phyloP scores from a whole-genome alignment of 2,888 invertebrate species.

The Priocnemis perturbator region DNA sequence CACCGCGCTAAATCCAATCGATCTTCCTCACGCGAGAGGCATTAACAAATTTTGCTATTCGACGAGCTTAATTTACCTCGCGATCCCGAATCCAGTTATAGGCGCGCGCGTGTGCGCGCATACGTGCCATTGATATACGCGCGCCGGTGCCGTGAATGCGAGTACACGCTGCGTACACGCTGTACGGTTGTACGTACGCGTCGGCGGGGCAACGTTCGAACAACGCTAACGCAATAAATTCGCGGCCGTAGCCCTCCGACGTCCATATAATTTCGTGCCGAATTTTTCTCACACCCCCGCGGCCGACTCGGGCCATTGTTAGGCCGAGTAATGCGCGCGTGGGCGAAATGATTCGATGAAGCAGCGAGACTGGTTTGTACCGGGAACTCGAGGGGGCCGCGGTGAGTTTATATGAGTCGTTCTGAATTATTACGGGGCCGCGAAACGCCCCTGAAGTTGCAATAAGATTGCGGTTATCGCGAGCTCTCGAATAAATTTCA shows the following conservation, averaged over 20 bases:
- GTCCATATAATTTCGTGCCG: slow-evolving; percentile 20
- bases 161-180: slow-evolving; percentile 25
- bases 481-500: slow-evolving; percentile 41
- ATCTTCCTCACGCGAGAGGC: slow-evolving; percentile 58
- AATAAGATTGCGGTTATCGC: slow-evolving; percentile 48
- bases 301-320: not conserved
- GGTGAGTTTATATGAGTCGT: slow-evolving; percentile 30
- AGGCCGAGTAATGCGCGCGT: slow-evolving; percentile 2
- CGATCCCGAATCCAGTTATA: slow-evolving; percentile 2
- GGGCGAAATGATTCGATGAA: slow-evolving; percentile 46
- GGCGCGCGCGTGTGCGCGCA: not conserved
- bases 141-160: slow-evolving; percentile 19
- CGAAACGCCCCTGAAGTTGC: slow-evolving; percentile 32
- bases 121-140: not conserved
- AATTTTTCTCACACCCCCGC: slow-evolving; percentile 28
- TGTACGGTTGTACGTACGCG: slow-evolving; percentile 8
- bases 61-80: slow-evolving; percentile 48
- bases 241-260: not conserved
- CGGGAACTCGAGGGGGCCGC: not conserved
- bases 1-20: slow-evolving; percentile 57
- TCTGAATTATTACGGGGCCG: slow-evolving; percentile 41
- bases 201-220: slow-evolving; percentile 4
- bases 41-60: slow-evolving; percentile 54
- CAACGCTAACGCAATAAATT: slow-evolving; percentile 14
- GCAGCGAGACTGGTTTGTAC: slow-evolving; percentile 3